Evolutionary conservation across 2,888 invertebrate species (phyloP), one percentile per base, ranked within the genome.

Genomic region (Brenthis hecate): DNA sequence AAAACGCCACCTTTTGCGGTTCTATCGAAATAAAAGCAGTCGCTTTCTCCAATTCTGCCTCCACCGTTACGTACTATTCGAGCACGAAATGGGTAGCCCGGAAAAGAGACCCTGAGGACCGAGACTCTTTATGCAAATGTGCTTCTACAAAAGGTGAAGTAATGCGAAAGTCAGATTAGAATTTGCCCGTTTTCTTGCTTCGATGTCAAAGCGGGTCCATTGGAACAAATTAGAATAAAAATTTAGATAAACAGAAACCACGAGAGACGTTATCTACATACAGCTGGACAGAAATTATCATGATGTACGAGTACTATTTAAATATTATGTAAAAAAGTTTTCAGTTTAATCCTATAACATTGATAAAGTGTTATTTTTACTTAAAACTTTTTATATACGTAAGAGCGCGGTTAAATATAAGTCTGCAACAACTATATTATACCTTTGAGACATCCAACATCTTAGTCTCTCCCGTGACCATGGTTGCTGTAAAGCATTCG

Each of bases 91-190:
- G 83, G 88, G 82, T 87, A 87, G 85, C 81, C 87, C 85, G 85
- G 86, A 86, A 90, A 90, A 83, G 87, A 80, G 87, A 85, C 91
- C 91, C 91, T 74, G 81, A 89, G 91, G 91, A 91, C 85, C 82
- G 79, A 79, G 84, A 80, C 86, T 89, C 87, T 91, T 91, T 91
- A 91, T 91, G 91, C 86, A 91, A 91, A 91, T 90, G 55, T 83
- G 81, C 73, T 82, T 81, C 83, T 84, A 88, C 86, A 91, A 90
- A 90, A 89, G 88, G 85, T 87, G 78, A 82, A 81, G 85, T 85
- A 84, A 86, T 84, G 83, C 82, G 79, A 85, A 87, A 84, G 84
- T 84, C 85, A 88, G 86, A 90, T 89, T 87, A 89, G 85, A 82
- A 82, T 81, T 80, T 74, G 73, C 79, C 78, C 80, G 78, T 80